Base-by-base conservation (phyloP, 2,888 invertebrate genomes). In the Agonopterix arenella region DNA sequence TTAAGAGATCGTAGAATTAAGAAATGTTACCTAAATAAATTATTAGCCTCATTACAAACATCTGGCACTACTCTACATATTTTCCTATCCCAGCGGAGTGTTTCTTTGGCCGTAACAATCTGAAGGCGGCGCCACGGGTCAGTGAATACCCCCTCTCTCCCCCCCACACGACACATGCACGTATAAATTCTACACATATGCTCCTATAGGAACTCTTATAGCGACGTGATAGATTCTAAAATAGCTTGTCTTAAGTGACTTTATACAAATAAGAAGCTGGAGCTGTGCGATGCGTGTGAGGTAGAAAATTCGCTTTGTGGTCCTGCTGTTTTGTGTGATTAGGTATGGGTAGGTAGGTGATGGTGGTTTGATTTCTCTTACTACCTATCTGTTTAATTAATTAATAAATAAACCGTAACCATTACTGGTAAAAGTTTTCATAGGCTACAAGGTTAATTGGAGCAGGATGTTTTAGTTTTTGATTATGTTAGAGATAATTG, bases 31-130 rank as follows among this genome's bases (percentile, higher is more conserved):
- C 4, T 1, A 28, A 28, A 18, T 18, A 18, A 1, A 18, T 18
- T 4, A 18, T 18, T 1, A 18, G 4, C 18, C 3, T 2, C 18
- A 18, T 18, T 4, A 28, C 28, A 28, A 28, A 7, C 28, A 28
- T 28, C 28, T 28, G 5, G 28, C 28, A 28, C 28, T 28, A 28
- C 28, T 7, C 28, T 28, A 28, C 28, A 28, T 28, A 28, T 28
- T 28, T 28, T 1, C 28, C 40, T 40, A 64, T 28, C 61, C 68
- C 50, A 53, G 57, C 63, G 69, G 77, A 84, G 83, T 83, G 84
- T 84, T 84, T 82, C 84, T 81, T 78, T 82, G 80, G 77, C 84
- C 83, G 84, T 85, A 85, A 86, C 86, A 86, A 84, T 84, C 84
- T 77, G 76, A 77, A 85, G 85, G 82, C 82, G 82, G 84, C 84